Base-by-base conservation (phyloP, 2,888 invertebrate species). In the Himalopsyche anomala region DNA sequence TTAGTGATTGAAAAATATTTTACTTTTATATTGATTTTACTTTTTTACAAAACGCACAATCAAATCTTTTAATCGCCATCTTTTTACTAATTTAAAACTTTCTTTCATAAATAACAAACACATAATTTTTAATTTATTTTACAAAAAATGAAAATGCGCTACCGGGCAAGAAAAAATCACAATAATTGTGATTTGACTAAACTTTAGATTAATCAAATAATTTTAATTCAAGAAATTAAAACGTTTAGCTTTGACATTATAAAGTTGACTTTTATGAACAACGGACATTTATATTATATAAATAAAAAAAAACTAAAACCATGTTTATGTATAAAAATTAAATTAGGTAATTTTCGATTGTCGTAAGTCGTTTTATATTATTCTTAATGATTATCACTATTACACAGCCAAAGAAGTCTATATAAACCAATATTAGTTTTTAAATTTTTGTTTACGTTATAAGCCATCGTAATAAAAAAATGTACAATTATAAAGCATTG, bases 391-490 rank as follows among this genome's bases (percentile, higher is more conserved):
- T 74, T 74, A 28, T 36, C 36, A 74, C 15, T 36, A 74, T 74
- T 38, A 28, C 74, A 74, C 74, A 74, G 38, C 74, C 74, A 74
- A 74, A 74, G 36, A 74, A 74, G 74, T 74, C 74, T 12, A 74
- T 36, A 74, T 74, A 28, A 74, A 74, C 74, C 74, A 36, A 74
- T 74, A 36, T 36, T 74, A 74, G 74, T 74, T 74, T 74, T 74
- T 12, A 36, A 38, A 5, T 6, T 74, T 74, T 74, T 74, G 74
- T 74, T 74, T 38, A 74, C 36, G 28, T 82, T 82, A 19, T 82
- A 81, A 81, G 82, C 28, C 82, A 55, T 82, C 28, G 28, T 82
- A 82, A 55, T 81, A 12, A n/a, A 36, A 82, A 54, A 82, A 55
- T 82, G 54, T 54, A 82, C 36, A 54, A 54, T 12, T 51, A 36